Conservation (phyloP, 2,113 vertebrate genomes). For the Cyphomyrus plagiostoma region DNA sequence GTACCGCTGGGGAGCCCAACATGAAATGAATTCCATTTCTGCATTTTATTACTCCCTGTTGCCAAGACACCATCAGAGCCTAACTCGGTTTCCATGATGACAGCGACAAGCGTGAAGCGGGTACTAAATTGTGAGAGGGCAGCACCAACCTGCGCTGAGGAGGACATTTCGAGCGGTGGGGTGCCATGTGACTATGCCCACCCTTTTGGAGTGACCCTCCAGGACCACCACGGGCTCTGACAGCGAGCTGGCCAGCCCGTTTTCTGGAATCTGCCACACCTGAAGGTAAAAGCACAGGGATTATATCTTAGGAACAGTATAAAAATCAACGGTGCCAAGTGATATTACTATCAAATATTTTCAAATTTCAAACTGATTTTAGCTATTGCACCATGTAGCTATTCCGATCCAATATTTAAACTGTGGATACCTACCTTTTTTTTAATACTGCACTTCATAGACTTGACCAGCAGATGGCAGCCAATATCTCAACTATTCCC, state of each 20-base stretch:
- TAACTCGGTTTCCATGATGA: background rate
- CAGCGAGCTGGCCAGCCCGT: constrained; percentile 79
- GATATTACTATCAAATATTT: background rate
- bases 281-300: constrained; percentile 37
- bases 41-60: background rate
- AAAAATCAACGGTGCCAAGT: background rate
- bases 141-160: constrained; percentile 81
- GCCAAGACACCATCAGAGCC: background rate
- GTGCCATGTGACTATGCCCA: constrained; percentile 93
- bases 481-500: constrained; percentile 24
- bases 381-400: background rate
- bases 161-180: constrained; percentile 88
- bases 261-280: constrained; percentile 97
- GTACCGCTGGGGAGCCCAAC: background rate
- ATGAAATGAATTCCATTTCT: background rate
- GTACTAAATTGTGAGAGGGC: background rate
- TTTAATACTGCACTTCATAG: constrained; percentile 25
- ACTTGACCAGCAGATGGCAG: constrained; percentile 45
- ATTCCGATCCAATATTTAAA: background rate
- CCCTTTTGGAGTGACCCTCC: constrained; percentile 91
- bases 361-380: background rate
- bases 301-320: background rate
- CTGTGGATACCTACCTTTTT: background rate
- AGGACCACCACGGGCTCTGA: constrained; percentile 82
- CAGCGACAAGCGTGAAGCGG: background rate